A percentile compares a stretch with the other conserved stretches of the same genome.
Evolutionary conservation across 2,888 invertebrate species (phyloP).

Genomic region (Ypsolopha scabrella): DNA sequence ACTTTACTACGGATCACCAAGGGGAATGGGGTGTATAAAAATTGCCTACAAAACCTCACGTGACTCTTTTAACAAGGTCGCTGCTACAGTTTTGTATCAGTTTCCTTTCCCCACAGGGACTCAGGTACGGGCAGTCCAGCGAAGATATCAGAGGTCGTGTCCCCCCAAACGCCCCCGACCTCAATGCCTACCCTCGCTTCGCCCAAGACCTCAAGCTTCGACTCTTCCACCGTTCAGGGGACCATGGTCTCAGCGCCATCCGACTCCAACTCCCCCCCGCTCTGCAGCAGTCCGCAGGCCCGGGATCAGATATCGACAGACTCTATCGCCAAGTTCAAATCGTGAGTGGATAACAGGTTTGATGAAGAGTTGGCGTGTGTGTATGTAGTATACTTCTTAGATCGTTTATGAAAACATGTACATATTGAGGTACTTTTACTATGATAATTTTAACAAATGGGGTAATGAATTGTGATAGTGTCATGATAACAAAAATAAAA

Average conservation of each 20-base stretch:
- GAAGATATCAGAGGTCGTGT: conserved; percentile 47
- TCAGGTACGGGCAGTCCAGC: conserved; percentile 58
- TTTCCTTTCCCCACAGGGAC: conserved; percentile 30
- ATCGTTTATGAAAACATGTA: neutral
- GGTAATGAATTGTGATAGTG: too few species aligned
- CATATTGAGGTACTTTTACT: too few species aligned
- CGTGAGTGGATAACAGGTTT: conserved; percentile 35
- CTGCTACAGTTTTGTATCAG: too few species aligned
- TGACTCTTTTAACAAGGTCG: too few species aligned
- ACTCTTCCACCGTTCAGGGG: too few species aligned
- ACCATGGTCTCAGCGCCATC: conserved; percentile 15
- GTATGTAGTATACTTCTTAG: conserved; percentile 12
- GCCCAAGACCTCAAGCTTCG: conserved; percentile 16
- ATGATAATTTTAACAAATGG: too few species aligned
- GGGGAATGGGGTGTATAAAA: too few species aligned
- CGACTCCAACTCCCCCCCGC: conserved; percentile 48
- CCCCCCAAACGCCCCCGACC: conserved; percentile 49
- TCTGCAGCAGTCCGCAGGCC: conserved; percentile 52
- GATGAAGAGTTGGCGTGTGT: conserved; percentile 8
- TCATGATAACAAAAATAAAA: too few species aligned
- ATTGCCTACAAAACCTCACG: too few species aligned
- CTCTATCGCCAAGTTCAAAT: conserved; percentile 57
- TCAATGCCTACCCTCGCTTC: conserved; percentile 19
- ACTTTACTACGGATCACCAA: too few species aligned
- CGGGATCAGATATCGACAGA: conserved; percentile 49